These are phyloP conservation scores for Microchrysa polita DNA, from an alignment of 2,888 invertebrate genomes.

Conservation along the genomic window DNA sequence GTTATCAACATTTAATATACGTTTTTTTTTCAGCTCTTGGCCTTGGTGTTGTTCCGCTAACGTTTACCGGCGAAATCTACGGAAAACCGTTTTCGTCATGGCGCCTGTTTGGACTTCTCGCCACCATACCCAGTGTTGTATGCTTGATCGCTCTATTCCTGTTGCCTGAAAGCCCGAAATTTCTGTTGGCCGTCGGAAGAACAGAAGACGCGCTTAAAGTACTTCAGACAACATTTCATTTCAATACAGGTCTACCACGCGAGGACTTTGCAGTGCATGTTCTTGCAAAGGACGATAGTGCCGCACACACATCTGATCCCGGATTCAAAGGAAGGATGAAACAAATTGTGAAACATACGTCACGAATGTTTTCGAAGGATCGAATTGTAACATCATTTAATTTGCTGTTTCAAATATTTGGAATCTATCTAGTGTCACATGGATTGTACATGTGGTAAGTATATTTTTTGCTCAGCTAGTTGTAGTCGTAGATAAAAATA, in stretches of 20 bases:
- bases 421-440: conserved; percentile 58
- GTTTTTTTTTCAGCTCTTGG: conserved; percentile 67
- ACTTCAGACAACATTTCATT: conserved; percentile 69
- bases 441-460: conserved; percentile 61
- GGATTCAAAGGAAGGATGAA: conserved; percentile 56
- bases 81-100: conserved; percentile 66
- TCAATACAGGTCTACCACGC: conserved; percentile 64
- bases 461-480: not conserved
- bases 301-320: conserved; percentile 56
- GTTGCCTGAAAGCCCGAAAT: conserved; percentile 84
- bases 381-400: conserved; percentile 58
- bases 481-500: no score
- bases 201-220: conserved; percentile 70
- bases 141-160: conserved; percentile 70
- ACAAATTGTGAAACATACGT: conserved; percentile 60
- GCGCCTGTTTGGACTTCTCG: conserved; percentile 31
- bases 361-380: conserved; percentile 57
- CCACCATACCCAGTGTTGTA: conserved; percentile 60
- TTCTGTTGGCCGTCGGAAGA: conserved; percentile 71
- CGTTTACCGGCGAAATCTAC: conserved; percentile 65
- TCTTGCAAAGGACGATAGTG: conserved; percentile 54
- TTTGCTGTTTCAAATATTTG: conserved; percentile 57
- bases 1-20: not conserved
- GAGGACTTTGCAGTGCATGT: conserved; percentile 67
- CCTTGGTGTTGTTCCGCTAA: conserved; percentile 72